phyloP scores from a whole-genome alignment of 2,797 vertebrate species.

The Babyrousa celebensis region DNA sequence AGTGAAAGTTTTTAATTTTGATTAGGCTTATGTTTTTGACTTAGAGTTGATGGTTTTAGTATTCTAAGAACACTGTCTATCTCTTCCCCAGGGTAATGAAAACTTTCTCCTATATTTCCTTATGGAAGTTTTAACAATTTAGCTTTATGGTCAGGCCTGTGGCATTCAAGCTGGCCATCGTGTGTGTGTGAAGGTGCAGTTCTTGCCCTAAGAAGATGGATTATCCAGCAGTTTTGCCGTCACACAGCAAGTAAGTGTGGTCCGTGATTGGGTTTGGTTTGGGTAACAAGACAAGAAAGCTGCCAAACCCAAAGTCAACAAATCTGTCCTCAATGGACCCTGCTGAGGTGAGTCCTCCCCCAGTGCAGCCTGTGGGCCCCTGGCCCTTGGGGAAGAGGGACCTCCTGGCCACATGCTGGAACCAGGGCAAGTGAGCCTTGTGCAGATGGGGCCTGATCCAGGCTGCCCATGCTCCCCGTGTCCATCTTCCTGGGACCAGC shows the following conservation, averaged over 20 bases:
- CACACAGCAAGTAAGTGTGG: accelerated
- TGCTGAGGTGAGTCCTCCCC: accelerated
- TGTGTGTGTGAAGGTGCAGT: accelerated
- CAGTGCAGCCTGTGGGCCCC: accelerated
- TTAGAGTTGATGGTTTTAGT: not conserved
- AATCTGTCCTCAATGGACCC: not conserved
- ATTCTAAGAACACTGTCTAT: too few relatives aligned
- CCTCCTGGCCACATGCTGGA: too few relatives aligned
- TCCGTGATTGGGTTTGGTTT: accelerated
- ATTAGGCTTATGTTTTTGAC: not conserved
- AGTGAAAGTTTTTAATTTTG: not conserved
- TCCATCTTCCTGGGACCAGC: too few relatives aligned
- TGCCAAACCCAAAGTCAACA: accelerated
- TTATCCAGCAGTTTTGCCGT: not conserved
- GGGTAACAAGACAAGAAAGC: not conserved
- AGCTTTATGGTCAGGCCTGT: accelerated
- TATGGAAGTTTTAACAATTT: not conserved
- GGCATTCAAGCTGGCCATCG: not conserved
- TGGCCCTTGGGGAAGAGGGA: too few relatives aligned
- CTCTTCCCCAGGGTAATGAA: too few relatives aligned
- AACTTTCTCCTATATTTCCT: not conserved
- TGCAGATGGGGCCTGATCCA: too few relatives aligned
- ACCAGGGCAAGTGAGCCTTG: not conserved
- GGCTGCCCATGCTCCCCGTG: too few relatives aligned
- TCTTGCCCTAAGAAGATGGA: not conserved